Evolutionary conservation across 2,113 vertebrate genomes (phyloP).

Genomic region (Sturnira hondurensis): DNA sequence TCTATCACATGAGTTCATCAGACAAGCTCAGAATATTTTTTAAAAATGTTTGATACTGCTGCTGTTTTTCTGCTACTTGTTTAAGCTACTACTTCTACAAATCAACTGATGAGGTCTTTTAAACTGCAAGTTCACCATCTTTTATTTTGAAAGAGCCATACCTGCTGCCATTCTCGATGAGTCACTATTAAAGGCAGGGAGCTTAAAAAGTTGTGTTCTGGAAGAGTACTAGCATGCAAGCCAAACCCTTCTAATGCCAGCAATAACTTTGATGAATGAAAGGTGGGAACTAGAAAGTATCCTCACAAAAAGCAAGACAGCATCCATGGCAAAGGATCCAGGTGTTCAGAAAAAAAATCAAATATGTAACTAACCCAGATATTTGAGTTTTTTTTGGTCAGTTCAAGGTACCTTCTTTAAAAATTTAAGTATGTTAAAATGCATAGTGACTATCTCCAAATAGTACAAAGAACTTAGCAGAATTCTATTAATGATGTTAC

Average conservation of each 20-base stretch:
- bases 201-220: neutral
- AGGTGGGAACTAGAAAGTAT: neutral
- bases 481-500: slow-evolving; percentile 22
- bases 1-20: neutral
- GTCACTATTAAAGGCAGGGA: neutral
- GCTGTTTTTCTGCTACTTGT: neutral
- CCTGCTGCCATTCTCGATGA: neutral
- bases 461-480: neutral
- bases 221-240: neutral
- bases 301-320: neutral
- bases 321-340: neutral
- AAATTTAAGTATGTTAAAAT: neutral
- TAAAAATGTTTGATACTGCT: neutral
- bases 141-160: neutral
- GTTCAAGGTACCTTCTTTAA: neutral
- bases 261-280: neutral
- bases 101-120: neutral
- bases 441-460: neutral
- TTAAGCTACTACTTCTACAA: neutral
- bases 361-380: neutral
- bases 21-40: neutral
- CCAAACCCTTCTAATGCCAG: neutral
- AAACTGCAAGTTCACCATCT: neutral
- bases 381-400: neutral
- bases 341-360: neutral